Percentiles rank a stretch among this genome's conserved stretches.
Conservation (phyloP, 2,113 vertebrate species). For the Python bivittatus region DNA sequence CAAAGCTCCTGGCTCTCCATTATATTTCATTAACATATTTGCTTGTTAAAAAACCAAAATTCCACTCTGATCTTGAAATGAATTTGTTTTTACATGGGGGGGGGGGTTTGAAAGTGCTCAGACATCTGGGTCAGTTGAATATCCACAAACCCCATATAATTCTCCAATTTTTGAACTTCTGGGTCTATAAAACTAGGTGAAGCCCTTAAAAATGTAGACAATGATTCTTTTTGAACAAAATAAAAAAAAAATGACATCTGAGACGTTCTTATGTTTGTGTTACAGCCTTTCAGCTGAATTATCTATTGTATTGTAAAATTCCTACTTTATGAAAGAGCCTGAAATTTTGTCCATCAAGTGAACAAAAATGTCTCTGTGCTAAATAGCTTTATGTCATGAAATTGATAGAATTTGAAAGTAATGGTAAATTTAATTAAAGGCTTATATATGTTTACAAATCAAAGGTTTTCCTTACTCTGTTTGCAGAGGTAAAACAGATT, state of each 20-base stretch:
- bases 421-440: not conserved
- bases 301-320: not conserved
- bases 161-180: not conserved
- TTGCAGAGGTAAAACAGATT: no score
- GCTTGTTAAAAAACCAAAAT: not conserved
- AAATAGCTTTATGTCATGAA: not conserved
- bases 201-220: not conserved
- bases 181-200: fast-evolving
- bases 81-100: not conserved
- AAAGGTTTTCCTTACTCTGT: not conserved
- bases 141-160: not conserved
- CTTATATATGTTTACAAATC: not conserved
- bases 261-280: not conserved
- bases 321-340: not conserved
- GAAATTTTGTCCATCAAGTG: not conserved
- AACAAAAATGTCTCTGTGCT: not conserved
- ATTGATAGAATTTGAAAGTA: not conserved
- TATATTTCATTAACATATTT: not conserved
- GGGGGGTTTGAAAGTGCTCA: not conserved
- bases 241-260: not conserved
- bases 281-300: not conserved
- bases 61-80: fast-evolving
- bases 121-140: not conserved
- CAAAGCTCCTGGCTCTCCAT: not conserved
- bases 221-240: not conserved